phyloP scores from a whole-genome alignment of 1,140 invertebrate species.

The Drosophila bocqueti region DNA sequence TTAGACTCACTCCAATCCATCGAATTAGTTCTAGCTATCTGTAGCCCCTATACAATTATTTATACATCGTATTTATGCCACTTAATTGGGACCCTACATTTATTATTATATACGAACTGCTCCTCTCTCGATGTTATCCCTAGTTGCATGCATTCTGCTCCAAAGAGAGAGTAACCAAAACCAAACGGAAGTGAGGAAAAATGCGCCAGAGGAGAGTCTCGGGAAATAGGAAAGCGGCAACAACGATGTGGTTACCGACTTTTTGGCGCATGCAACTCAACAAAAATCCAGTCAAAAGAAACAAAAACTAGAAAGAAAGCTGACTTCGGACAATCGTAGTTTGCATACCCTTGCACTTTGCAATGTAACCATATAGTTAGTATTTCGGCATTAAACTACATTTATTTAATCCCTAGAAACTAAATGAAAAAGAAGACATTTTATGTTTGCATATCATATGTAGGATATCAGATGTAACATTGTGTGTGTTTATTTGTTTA shows the following conservation, averaged over 20 bases:
- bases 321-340: neutral
- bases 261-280: neutral
- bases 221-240: slow-evolving; percentile 11
- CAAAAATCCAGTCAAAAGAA: neutral
- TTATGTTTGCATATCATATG: too few species aligned
- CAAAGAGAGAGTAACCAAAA: neutral
- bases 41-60: neutral
- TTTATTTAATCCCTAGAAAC: too few species aligned
- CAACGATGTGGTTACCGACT: neutral
- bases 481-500: too few species aligned
- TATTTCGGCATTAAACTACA: too few species aligned
- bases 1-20: too few species aligned
- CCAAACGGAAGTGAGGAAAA: neutral
- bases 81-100: neutral
- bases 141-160: slow-evolving; percentile 4
- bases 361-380: too few species aligned
- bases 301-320: neutral
- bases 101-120: neutral
- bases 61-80: too few species aligned
- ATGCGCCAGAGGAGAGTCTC: neutral
- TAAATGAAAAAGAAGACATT: too few species aligned
- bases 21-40: neutral
- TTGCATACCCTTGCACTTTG: neutral
- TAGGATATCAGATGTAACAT: too few species aligned
- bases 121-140: neutral